Evolutionary conservation across 2,888 invertebrate species (phyloP).

Genomic region (Xanthorhoe designata): DNA sequence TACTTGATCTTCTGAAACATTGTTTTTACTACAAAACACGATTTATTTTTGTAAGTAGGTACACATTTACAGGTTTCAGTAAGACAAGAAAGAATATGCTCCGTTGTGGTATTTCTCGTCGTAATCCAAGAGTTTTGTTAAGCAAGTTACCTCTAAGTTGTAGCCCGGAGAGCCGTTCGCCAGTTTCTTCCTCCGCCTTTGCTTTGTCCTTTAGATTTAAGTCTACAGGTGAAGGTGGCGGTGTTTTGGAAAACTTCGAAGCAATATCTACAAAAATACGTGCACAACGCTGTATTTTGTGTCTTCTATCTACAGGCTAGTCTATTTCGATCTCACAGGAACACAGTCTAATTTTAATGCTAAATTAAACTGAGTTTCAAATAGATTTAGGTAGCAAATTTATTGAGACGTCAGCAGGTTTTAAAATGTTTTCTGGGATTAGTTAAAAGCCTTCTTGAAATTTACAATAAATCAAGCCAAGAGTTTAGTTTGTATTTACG

Average conservation of each 20-base stretch:
- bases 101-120: background rate
- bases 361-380: background rate
- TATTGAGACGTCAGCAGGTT: background rate
- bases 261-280: conserved; percentile 80
- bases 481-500: background rate
- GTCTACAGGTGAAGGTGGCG: conserved; percentile 90
- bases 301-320: conserved; percentile 9
- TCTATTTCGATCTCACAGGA: background rate
- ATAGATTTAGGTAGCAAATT: background rate
- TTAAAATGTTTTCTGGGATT: background rate
- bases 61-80: background rate
- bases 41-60: no score
- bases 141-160: conserved; percentile 73
- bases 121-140: background rate
- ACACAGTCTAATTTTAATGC: background rate
- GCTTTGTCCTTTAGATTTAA: conserved; percentile 83
- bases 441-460: background rate
- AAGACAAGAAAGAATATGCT: no score
- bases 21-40: no score
- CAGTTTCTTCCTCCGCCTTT: conserved; percentile 69
- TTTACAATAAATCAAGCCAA: background rate
- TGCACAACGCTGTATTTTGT: conserved; percentile 25
- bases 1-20: no score
- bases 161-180: conserved; percentile 75
- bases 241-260: conserved; percentile 88